phyloP scores from a whole-genome alignment of 2,797 vertebrate species.

The Rhynchonycteris naso region DNA sequence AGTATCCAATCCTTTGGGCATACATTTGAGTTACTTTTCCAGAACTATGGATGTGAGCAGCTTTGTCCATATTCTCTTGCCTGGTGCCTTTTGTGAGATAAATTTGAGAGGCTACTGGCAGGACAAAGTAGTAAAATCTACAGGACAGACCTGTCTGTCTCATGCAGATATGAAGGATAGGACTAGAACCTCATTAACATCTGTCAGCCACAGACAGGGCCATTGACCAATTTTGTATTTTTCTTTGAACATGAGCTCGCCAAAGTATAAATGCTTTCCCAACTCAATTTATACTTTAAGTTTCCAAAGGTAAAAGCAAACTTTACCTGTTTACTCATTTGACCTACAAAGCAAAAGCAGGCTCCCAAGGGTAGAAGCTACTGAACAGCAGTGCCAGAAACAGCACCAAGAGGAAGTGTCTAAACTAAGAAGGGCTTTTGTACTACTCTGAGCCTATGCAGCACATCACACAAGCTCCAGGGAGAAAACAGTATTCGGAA shows the following conservation, averaged over 20 bases:
- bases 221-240: not conserved
- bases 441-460: not conserved
- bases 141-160: slow-evolving; percentile 27
- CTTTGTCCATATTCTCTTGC: not conserved
- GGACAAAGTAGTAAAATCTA: slow-evolving; percentile 1
- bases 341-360: slow-evolving; percentile 27
- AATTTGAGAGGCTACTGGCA: slow-evolving; percentile 14
- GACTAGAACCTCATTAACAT: not conserved
- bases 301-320: slow-evolving; percentile 21
- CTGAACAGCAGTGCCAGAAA: not conserved
- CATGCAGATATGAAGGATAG: not conserved
- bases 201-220: not conserved
- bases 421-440: not conserved
- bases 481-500: not conserved
- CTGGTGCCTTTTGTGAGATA: slow-evolving; percentile 29
- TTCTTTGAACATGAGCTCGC: slow-evolving; percentile 17
- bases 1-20: not conserved
- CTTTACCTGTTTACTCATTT: not conserved
- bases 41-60: not conserved
- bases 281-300: not conserved
- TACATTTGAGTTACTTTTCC: slow-evolving; percentile 7
- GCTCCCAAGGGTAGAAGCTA: not conserved
- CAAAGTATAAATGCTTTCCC: slow-evolving; percentile 20
- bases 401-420: not conserved
- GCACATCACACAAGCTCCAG: not conserved